A percentile compares a stretch with the other conserved stretches of the same genome.
Conservation (phyloP, 1,140 invertebrate species). For the Microvelia longipes region DNA sequence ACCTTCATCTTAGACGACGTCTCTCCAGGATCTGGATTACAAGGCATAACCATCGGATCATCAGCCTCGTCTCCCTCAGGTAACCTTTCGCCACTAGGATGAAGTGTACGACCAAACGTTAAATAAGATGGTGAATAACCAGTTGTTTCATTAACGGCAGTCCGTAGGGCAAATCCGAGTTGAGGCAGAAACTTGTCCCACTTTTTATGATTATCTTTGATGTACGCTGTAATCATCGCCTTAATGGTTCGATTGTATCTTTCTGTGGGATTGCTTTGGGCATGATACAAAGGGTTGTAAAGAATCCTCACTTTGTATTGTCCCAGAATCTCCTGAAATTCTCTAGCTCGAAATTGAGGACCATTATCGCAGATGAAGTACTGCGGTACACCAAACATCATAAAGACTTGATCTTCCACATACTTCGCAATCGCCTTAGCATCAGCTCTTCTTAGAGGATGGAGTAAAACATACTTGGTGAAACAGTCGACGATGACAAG, state of each 20-base stretch:
- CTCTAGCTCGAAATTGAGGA: neutral
- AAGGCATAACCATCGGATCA: too few species aligned
- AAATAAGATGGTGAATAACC: neutral
- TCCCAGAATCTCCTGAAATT: neutral
- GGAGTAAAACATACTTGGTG: conserved; percentile 19
- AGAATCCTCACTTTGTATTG: conserved; percentile 1
- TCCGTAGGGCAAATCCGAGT: neutral
- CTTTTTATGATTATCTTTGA: neutral
- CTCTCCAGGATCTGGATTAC: too few species aligned
- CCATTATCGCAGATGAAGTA: neutral
- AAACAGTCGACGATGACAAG: neutral
- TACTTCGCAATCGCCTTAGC: neutral
- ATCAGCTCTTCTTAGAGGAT: neutral
- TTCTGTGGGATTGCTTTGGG: conserved; percentile 10
- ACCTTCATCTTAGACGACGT: too few species aligned
- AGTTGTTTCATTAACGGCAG: neutral
- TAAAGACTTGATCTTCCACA: neutral
- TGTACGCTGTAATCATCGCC: neutral
- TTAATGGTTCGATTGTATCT: neutral
- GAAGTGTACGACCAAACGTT: neutral
- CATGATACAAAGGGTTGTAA: conserved; percentile 17
- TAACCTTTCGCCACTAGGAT: neutral
- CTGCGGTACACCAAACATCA: conserved; percentile 2
- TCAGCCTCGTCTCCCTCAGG: neutral
- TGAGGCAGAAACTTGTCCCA: neutral